A percentile compares a stretch with the other conserved stretches of the same genome.
Conservation (phyloP, 2,113 vertebrate species). For the rabbit (Oryctolagus cuniculus) region mOryCun1.1 NC_091436.1:147286001-147286500, state of each 20-base stretch:
- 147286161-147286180: constrained; percentile 42
- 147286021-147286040: constrained; percentile 54
- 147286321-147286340: background rate
- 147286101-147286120: constrained; percentile 67
- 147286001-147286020: background rate
- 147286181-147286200: constrained; percentile 61
- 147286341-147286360: background rate
- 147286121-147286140: constrained; percentile 58
- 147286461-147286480: background rate
- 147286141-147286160: constrained; percentile 32
- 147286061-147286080: constrained; percentile 56
- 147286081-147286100: constrained; percentile 46
- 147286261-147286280: constrained; percentile 76
- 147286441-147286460: background rate
- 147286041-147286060: constrained; percentile 29
- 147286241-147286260: constrained; percentile 73
- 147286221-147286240: constrained; percentile 74
- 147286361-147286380: constrained; percentile 22
- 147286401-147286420: background rate
- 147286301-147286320: constrained; percentile 61
- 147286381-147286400: constrained; percentile 39
- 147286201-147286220: constrained; percentile 49
- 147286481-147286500: background rate
- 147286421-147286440: constrained; percentile 56
- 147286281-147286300: constrained; percentile 72